Base-by-base conservation (phyloP, 2,888 invertebrate species). In the Apotomis turbidana region DNA sequence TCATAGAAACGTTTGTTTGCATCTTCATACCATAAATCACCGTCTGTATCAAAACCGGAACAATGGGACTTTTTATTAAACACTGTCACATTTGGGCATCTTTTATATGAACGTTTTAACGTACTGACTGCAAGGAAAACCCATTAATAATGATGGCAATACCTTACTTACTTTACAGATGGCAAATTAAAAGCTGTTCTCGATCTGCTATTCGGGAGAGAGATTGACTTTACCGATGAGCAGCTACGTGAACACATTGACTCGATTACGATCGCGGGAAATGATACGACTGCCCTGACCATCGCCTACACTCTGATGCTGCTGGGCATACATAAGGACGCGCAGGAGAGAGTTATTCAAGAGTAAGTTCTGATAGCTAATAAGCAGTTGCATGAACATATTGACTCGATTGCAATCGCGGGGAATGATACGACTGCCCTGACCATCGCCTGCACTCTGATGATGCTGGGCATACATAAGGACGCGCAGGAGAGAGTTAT, bases 171-270 rank as follows among this genome's bases (percentile, higher is more conserved):
- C 52, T 52, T 76, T 89, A 81, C 82, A 90, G 92, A 70, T 89
- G 93, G 85, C 59, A 94, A 86, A 89, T 88, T 83, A 68, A 82
- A 78, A 4, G 80, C 85, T 0, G 86, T 94, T 12, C 83, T 95
- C 12, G 90, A 95, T 76, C 85, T 94, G 76, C 83, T 94, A 27
- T 91, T 94, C 44, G 90, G 90, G 6, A 84, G 89, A 54, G 93
- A 93, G 68, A 88, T 87, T 3, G 89, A 92, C 71, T 94, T 95
- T 60, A 94, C 94, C 0, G 89, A 94, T 77, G 87, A 93, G 69
- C 94, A 95, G 76, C 83, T 95, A 1, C 83, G 94, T 15, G 94
- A 95, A 76, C 95, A 95, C 83, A 94, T 95, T 5, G 94, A 94
- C 78, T 94, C 95, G 0, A 94, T 95, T 79, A 94, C 95, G 73